Evolutionary conservation across 2,113 vertebrate genomes (phyloP).

Genomic region (Scomber colias): DNA sequence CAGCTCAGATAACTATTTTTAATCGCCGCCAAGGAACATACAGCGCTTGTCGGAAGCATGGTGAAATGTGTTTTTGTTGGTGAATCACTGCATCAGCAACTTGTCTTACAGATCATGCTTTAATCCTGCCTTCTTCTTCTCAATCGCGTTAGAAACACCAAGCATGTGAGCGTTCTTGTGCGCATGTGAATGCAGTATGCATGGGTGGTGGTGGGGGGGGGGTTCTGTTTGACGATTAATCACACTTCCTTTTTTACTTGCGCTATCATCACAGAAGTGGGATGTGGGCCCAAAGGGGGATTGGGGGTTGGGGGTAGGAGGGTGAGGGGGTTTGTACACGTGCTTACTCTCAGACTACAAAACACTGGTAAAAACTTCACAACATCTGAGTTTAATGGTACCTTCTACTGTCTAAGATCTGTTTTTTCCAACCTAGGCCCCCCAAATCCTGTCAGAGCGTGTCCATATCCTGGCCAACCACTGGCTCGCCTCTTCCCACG

Average conservation of each 20-base stretch:
- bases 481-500: slow-evolving; percentile 43
- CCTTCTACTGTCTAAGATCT: slow-evolving; percentile 21
- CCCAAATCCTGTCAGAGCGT: slow-evolving; percentile 67
- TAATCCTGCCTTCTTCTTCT: slow-evolving; percentile 57
- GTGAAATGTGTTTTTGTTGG: slow-evolving; percentile 52
- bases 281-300: slow-evolving; percentile 16
- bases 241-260: slow-evolving; percentile 46
- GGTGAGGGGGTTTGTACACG: not conserved
- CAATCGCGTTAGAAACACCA: slow-evolving; percentile 51
- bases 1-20: slow-evolving; percentile 50
- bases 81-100: slow-evolving; percentile 70
- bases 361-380: slow-evolving; percentile 9
- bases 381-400: slow-evolving; percentile 26
- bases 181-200: slow-evolving; percentile 29
- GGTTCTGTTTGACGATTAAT: slow-evolving; percentile 39
- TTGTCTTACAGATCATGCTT: slow-evolving; percentile 56
- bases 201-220: not conserved
- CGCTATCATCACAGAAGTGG: slow-evolving; percentile 27
- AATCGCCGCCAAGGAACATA: slow-evolving; percentile 30
- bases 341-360: not conserved
- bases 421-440: slow-evolving; percentile 29
- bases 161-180: slow-evolving; percentile 28
- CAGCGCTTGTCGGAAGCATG: slow-evolving; percentile 14
- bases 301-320: too few species aligned
- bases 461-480: slow-evolving; percentile 39